Evolutionary conservation across 2,797 vertebrate genomes (phyloP), one percentile per base, ranked within the genome.

Genomic region (Cossypha heuglini): DNA sequence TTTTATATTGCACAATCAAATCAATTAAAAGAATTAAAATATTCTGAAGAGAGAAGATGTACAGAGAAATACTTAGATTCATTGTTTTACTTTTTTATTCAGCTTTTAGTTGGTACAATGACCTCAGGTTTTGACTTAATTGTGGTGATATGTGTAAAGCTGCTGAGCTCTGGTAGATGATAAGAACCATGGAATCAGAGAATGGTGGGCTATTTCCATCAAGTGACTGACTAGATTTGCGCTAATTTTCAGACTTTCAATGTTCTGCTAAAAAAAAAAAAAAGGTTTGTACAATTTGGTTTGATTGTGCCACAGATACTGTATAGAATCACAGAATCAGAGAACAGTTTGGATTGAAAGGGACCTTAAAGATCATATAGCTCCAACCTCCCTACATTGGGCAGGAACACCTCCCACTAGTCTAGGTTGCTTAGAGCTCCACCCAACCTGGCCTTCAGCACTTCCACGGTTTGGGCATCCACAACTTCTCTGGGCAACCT

Each of bases 301-400:
- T 78, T 59, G 28, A 25, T 48, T 87, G 9, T 87, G 24, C 9
- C 63, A 43, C 59, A 74, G 24, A 21, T 52, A 35, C 6, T 22
- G 4, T 19, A 24, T 26, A 33, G n/a, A 63, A 29, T 22, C 28
- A 18, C 10, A 42, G 20, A 69, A 18, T 48, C 31, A 69, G 16
- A 16, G 5, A 43, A 49, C 3, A 8, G 3, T 13, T 38, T 43
- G 28, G 16, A 3, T 43, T 42, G 22, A 35, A 63, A 38, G 8
- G 0, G 9, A n/a, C 11, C 11, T 37, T 69, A 33, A 55, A 69
- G 40, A 16, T 33, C 13, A 33, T 29, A 19, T 29, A 37, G 16
- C 42, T 49, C 24, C 26, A 55, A 10, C 1, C 1, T 11, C 15
- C 1, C 19, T 14, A 5, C 7, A 18, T 16, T 10, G 18, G 35